Evolutionary conservation across 2,113 vertebrate genomes (phyloP).

Genomic region (Myanophis thanlyinensis): DNA sequence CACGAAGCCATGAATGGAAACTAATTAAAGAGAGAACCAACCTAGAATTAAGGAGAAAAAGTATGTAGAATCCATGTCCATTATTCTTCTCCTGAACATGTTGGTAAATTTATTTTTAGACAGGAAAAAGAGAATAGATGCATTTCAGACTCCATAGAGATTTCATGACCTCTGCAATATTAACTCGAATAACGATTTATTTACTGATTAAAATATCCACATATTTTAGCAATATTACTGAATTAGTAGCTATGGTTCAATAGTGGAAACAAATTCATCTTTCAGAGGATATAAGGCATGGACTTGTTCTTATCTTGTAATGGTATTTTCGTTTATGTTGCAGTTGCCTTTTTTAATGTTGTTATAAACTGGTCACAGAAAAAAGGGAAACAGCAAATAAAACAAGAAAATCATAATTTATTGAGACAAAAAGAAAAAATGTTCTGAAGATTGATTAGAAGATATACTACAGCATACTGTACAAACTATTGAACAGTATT

Average conservation of each 20-base stretch:
- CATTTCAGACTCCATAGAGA: neutral
- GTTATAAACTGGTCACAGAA: neutral
- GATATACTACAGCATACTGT: neutral
- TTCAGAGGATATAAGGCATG: neutral
- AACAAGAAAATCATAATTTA: neutral
- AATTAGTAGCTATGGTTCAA: neutral
- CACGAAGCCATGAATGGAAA: neutral
- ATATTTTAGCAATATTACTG: neutral
- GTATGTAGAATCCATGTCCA: slow-evolving; percentile 21
- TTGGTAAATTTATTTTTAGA: slow-evolving; percentile 47
- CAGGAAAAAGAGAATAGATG: slow-evolving; percentile 32
- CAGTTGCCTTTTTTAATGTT: neutral
- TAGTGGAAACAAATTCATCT: neutral
- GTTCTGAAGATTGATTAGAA: neutral
- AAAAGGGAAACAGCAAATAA: neutral
- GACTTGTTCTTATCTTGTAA: neutral
- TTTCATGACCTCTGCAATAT: neutral
- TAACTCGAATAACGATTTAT: neutral
- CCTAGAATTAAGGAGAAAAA: neutral
- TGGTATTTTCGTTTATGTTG: neutral
- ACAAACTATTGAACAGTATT: neutral
- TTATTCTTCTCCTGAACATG: slow-evolving; percentile 40
- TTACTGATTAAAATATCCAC: neutral
- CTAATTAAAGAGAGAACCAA: neutral
- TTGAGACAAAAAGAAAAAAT: neutral